A percentile compares a stretch with the other conserved stretches of the same genome.
These are phyloP conservation scores for Semaprochilodus insignis DNA, from an alignment of 2,797 vertebrate species.

Conservation along the genomic window DNA sequence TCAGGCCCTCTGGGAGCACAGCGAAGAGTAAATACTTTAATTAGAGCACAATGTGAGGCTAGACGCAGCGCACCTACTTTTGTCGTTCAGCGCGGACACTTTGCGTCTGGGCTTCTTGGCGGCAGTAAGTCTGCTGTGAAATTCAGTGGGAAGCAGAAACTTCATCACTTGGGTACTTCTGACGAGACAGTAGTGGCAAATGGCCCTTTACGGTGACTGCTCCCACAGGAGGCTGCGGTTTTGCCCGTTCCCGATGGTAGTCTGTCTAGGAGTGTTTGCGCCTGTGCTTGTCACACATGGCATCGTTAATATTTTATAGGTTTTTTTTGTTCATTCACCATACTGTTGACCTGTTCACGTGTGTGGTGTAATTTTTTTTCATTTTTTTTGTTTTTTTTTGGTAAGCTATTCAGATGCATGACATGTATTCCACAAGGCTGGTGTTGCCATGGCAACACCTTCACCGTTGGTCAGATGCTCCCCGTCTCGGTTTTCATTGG, in stretches of 20 bases:
- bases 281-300: background rate
- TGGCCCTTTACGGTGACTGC: background rate
- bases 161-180: background rate
- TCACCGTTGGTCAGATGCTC: constrained; percentile 54
- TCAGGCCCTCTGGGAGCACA: constrained; percentile 37
- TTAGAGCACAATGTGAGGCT: constrained; percentile 20
- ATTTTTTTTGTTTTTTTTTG: constrained; percentile 52
- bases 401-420: constrained; percentile 89
- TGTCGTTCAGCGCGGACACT: background rate
- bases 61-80: constrained; percentile 8
- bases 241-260: background rate
- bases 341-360: constrained; percentile 35
- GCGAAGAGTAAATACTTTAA: constrained; percentile 39
- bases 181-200: background rate
- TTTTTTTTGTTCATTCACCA: background rate
- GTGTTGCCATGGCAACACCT: constrained; percentile 77
- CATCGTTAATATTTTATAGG: background rate
- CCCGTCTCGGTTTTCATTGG: constrained; percentile 51
- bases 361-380: background rate
- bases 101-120: constrained; percentile 11
- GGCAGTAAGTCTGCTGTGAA: background rate
- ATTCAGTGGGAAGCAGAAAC: background rate
- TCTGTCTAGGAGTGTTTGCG: background rate
- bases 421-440: constrained; percentile 89
- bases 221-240: background rate